Evolutionary conservation across 2,888 invertebrate genomes (phyloP).

Genomic region (Petrophora chlorosata): DNA sequence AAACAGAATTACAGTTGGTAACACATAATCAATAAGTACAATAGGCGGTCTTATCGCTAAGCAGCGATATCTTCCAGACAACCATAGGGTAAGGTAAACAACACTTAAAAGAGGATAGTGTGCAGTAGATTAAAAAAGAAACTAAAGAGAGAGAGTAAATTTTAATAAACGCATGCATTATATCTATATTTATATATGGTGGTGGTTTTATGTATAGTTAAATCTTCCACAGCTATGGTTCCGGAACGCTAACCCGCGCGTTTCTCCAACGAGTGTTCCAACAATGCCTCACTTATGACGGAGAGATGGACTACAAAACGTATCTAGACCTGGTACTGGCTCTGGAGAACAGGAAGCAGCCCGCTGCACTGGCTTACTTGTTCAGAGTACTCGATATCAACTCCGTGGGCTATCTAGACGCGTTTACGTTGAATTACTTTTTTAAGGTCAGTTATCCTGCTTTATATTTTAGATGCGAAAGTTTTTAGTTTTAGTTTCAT

Average conservation of each 20-base stretch:
- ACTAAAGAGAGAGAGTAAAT: not conserved
- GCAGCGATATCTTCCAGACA: too few species aligned
- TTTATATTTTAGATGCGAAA: too few species aligned
- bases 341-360: slow-evolving; percentile 95
- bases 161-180: too few species aligned
- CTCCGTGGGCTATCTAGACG: slow-evolving; percentile 93
- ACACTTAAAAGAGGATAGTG: too few species aligned
- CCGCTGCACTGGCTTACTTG: slow-evolving; percentile 95
- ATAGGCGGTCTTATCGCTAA: too few species aligned
- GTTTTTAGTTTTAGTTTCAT: too few species aligned
- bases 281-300: slow-evolving; percentile 96
- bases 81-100: too few species aligned
- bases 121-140: too few species aligned
- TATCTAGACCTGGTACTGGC: slow-evolving; percentile 97
- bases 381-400: slow-evolving; percentile 96
- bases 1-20: too few species aligned
- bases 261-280: slow-evolving; percentile 97
- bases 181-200: too few species aligned
- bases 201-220: too few species aligned
- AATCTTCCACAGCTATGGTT: slow-evolving; percentile 92
- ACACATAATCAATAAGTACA: too few species aligned
- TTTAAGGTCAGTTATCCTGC: slow-evolving; percentile 90
- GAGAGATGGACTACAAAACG: slow-evolving; percentile 98
- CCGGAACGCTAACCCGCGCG: slow-evolving; percentile 94
- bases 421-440: slow-evolving; percentile 96